These are phyloP conservation scores for Dicrurus megarhynchus DNA, from an alignment of 2,113 vertebrate genomes.

Conservation along the genomic window DNA sequence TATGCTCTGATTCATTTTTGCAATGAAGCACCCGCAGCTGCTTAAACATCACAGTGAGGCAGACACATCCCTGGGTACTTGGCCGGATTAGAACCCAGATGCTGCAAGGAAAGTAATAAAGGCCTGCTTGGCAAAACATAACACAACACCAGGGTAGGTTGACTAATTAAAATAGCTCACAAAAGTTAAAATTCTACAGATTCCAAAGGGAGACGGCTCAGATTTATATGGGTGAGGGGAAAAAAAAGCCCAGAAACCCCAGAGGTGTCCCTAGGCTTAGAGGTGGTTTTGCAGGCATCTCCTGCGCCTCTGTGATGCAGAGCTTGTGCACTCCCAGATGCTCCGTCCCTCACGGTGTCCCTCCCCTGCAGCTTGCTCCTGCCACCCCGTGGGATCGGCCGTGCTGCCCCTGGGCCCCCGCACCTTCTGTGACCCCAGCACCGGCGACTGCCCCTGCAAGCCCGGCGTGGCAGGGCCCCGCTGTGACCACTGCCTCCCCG, in stretches of 20 bases:
- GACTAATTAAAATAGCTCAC: not conserved
- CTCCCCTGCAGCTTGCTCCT: conserved; percentile 82
- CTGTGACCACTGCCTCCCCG: conserved; percentile 91
- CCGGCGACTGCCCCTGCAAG: conserved; percentile 92
- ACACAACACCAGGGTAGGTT: fast-evolving
- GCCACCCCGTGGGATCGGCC: conserved; percentile 86
- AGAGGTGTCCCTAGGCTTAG: not conserved
- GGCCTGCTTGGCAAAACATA: not conserved
- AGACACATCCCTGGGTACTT: not conserved
- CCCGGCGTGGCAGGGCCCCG: conserved; percentile 86
- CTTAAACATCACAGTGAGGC: not conserved
- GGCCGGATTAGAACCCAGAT: not conserved
- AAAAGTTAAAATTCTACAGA: not conserved
- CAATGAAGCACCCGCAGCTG: not conserved
- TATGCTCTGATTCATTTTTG: not conserved
- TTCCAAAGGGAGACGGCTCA: not conserved
- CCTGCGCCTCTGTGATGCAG: fast-evolving
- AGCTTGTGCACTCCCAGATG: not conserved
- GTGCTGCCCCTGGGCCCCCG: conserved; percentile 70
- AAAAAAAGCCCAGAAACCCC: not conserved
- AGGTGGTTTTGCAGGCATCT: fast-evolving
- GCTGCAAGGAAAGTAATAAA: not conserved
- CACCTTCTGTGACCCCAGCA: conserved; percentile 85
- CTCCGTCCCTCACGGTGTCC: not conserved
- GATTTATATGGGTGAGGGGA: not conserved